Evolutionary conservation across 2,797 vertebrate genomes (phyloP).

Genomic region (Alauda arvensis): DNA sequence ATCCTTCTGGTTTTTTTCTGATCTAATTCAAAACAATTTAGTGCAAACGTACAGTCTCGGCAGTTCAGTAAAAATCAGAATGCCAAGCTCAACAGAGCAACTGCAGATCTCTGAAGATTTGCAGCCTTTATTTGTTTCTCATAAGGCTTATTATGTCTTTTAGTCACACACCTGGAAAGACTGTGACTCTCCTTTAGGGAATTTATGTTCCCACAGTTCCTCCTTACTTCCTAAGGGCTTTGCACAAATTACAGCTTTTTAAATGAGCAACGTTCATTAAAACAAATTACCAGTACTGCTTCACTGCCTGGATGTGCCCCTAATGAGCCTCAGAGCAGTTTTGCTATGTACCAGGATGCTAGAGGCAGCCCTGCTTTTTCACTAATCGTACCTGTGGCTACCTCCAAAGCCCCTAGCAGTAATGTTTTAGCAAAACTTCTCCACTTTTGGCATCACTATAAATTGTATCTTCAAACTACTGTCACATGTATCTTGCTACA

Average conservation of each 20-base stretch:
- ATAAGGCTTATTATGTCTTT: neutral
- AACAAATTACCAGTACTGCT: neutral
- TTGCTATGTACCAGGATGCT: neutral
- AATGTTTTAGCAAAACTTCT: neutral
- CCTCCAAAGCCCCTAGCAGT: neutral
- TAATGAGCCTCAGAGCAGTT: conserved; percentile 13
- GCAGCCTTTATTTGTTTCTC: neutral
- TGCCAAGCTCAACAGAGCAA: neutral
- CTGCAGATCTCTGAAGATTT: neutral
- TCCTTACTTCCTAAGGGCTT: neutral
- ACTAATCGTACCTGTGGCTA: neutral
- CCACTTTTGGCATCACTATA: neutral
- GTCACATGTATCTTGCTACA: neutral
- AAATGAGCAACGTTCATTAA: conserved; percentile 21
- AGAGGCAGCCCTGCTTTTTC: neutral
- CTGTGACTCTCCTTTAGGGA: neutral
- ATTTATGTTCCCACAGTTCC: neutral
- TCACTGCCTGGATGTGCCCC: neutral
- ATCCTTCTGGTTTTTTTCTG: neutral
- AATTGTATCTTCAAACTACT: neutral
- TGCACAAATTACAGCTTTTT: conserved; percentile 32
- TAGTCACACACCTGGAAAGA: neutral
- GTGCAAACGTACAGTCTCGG: neutral
- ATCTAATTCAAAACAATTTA: neutral
- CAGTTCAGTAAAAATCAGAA: neutral